phyloP scores from a whole-genome alignment of 2,888 invertebrate genomes.

The Elmis aenea region DNA sequence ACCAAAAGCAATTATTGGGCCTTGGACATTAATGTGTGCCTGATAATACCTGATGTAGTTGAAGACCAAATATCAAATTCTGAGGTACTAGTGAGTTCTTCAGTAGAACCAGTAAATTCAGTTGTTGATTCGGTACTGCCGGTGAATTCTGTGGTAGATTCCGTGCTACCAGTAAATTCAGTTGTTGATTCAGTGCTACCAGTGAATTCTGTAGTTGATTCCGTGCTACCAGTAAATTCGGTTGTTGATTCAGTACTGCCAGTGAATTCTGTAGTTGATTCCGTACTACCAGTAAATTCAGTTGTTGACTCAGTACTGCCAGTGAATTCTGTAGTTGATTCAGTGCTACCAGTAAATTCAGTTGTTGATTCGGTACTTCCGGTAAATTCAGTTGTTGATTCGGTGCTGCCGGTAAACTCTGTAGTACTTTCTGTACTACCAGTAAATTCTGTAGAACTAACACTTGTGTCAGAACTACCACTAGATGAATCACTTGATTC shows the following conservation, averaged over 20 bases:
- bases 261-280: slow-evolving; percentile 30
- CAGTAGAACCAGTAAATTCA: slow-evolving; percentile 1
- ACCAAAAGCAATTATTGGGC: no score
- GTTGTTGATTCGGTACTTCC: slow-evolving; percentile 22
- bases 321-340: slow-evolving; percentile 26
- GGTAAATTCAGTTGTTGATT: slow-evolving; percentile 23
- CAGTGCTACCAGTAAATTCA: slow-evolving; percentile 21
- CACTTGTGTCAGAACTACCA: slow-evolving; percentile 12
- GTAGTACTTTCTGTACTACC: slow-evolving; percentile 22
- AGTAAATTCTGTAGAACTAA: slow-evolving; percentile 23
- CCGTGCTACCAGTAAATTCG: slow-evolving; percentile 7
- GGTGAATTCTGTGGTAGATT: slow-evolving; percentile 10
- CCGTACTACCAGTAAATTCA: slow-evolving; percentile 24
- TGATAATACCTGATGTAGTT: slow-evolving; percentile 26
- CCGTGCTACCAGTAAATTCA: slow-evolving; percentile 24
- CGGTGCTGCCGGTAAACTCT: slow-evolving; percentile 30
- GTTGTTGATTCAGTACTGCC: slow-evolving; percentile 32
- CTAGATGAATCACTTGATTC: slow-evolving; percentile 12
- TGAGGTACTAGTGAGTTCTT: slow-evolving; percentile 5
- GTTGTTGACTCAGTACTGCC: slow-evolving; percentile 14
- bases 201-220: slow-evolving; percentile 14
- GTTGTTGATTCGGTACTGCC: slow-evolving; percentile 9
- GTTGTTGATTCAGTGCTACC: slow-evolving; percentile 24
- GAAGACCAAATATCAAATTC: slow-evolving; percentile 34
- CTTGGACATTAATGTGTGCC: slow-evolving; percentile 9